These are phyloP conservation scores for Oreortyx pictus DNA, from an alignment of 2,797 vertebrate species.

Conservation along the genomic window DNA sequence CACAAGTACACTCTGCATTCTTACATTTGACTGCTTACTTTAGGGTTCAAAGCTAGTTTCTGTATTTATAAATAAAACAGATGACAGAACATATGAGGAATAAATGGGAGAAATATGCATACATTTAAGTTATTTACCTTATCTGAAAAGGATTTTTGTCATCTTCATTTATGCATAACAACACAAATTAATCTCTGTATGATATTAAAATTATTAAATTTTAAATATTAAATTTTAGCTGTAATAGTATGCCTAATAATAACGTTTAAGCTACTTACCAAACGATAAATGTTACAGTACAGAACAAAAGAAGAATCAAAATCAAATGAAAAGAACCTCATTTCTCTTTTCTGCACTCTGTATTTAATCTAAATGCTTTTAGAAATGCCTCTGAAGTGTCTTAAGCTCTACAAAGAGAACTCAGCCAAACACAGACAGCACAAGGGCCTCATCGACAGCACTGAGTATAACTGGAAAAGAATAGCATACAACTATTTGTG, in stretches of 20 bases:
- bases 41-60: neutral
- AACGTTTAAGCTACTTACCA: neutral
- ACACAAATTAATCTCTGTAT: neutral
- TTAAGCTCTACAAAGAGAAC: neutral
- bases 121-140: neutral
- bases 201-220: neutral
- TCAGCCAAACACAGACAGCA: neutral
- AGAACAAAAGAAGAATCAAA: neutral
- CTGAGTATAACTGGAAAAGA: neutral
- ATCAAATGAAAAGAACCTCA: neutral
- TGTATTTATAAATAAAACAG: neutral
- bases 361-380: neutral
- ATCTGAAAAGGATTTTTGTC: neutral
- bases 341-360: neutral
- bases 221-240: neutral
- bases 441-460: neutral
- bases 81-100: neutral
- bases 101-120: neutral
- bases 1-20: neutral
- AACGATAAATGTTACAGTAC: neutral
- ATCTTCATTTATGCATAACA: neutral
- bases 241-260: neutral
- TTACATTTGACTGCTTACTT: constrained; percentile 9
- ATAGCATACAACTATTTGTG: neutral
- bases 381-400: neutral